Evolutionary conservation across 2,888 invertebrate species (phyloP).

Genomic region (Zaprionus lineosus): DNA sequence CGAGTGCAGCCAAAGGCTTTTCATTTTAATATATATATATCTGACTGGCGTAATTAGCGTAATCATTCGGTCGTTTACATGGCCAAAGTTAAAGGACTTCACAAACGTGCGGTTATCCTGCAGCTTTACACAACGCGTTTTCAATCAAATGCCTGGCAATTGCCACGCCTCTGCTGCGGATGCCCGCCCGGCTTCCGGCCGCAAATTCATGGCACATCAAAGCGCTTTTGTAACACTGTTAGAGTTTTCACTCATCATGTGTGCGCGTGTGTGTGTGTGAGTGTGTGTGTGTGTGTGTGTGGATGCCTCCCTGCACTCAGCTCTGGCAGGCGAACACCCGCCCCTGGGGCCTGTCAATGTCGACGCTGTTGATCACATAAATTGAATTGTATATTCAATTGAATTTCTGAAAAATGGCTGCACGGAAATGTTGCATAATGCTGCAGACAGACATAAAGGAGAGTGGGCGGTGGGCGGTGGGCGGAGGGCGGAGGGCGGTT

Average conservation of each 20-base stretch:
- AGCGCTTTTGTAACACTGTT: slow-evolving; percentile 53
- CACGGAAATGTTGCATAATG: slow-evolving; percentile 56
- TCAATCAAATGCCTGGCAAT: slow-evolving; percentile 20
- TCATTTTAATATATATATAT: slow-evolving; percentile 36
- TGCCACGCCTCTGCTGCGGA: neutral
- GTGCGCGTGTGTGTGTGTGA: too few relatives aligned
- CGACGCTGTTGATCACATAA: slow-evolving; percentile 67
- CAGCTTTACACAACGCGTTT: neutral
- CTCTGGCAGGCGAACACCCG: neutral
- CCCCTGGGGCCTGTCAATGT: slow-evolving; percentile 55
- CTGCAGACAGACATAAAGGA: slow-evolving; percentile 19
- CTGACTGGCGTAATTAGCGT: slow-evolving; percentile 61
- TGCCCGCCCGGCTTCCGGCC: neutral
- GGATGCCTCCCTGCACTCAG: too few relatives aligned
- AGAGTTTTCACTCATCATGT: slow-evolving; percentile 25
- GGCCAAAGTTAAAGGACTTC: slow-evolving; percentile 18
- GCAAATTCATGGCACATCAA: slow-evolving; percentile 51
- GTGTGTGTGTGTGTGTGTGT: too few relatives aligned
- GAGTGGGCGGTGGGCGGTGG: neutral
- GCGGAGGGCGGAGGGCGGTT: neutral
- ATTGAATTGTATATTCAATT: slow-evolving; percentile 76
- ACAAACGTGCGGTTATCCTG: neutral
- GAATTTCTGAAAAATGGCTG: slow-evolving; percentile 74
- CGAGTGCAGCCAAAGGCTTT: slow-evolving; percentile 14
- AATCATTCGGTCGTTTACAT: slow-evolving; percentile 60